Evolutionary conservation across 2,888 invertebrate species (phyloP), one percentile per base, ranked within the genome.

Genomic region (Thera britannica): DNA sequence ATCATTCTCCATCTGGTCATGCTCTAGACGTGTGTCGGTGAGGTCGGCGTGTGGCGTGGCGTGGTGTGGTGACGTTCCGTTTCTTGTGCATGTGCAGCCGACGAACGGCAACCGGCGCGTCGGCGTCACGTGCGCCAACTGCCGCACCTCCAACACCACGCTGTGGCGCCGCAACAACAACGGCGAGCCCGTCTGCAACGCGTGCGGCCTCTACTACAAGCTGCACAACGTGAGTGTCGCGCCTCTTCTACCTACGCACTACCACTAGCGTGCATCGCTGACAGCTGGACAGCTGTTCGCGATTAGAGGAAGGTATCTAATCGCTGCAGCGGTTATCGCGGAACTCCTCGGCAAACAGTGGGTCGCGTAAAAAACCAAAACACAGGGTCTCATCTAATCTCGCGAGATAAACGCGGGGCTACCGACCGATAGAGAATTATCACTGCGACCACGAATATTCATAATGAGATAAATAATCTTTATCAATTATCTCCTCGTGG

Each of bases 171-270:
- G 99, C 76, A 99, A 99, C 94, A 95, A 97, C 78, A 94, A 96
- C 80, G 99, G 99, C 23, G 99, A 99, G 88, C 98, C 99, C 0
- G 99, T 99, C 49, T 99, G 99, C 93, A 99, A 99, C 92, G 99
- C 99, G 35, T 99, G 99, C 88, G 99, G 99, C 0, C 96, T 99
- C 46, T 99, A 99, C 94, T 98, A 94, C 94, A 98, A 98, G 93
- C 94, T 98, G 75, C 98, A 98, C 85, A 95, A 95, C 84, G 97
- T 97, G 83, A 96, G 90, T 80, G 8, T 9, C 9, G 62, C 68
- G 34, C 52, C 60, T 63, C 11, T 48, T 38, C 54, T 9, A 11
- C 9, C 38, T 5, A 5, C 38, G 3, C 3, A 3, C 38, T 5
- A 2, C 38, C 5, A 2, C 38, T 5, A 38, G 38, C 38, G 38